Evolutionary conservation across 2,888 invertebrate species (phyloP).

Genomic region (Caenorhabditis parvicauda): DNA sequence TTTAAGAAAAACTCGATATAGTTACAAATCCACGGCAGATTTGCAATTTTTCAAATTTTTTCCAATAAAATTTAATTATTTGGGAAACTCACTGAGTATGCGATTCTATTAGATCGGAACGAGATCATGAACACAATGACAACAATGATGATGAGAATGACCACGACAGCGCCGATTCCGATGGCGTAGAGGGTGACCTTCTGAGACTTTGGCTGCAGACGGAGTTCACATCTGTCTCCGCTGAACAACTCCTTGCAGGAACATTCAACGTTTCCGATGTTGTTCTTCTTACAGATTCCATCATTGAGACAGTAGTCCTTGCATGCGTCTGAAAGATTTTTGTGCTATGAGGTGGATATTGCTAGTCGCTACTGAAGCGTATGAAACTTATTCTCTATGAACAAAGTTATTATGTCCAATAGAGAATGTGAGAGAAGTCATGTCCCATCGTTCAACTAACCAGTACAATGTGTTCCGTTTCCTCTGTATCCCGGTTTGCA

Average conservation of each 20-base stretch:
- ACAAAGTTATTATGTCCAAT: not conserved
- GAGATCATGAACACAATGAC: slow-evolving; percentile 60
- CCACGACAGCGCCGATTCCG: slow-evolving; percentile 41
- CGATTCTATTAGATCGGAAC: slow-evolving; percentile 50
- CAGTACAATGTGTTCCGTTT: slow-evolving; percentile 60
- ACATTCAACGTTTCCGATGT: slow-evolving; percentile 59
- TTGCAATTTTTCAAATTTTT: too few relatives aligned
- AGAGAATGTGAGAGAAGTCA: not conserved
- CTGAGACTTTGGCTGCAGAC: slow-evolving; percentile 44
- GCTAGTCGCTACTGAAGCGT: not conserved
- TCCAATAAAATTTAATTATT: too few relatives aligned
- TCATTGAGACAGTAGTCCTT: slow-evolving; percentile 61
- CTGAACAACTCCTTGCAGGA: slow-evolving; percentile 61
- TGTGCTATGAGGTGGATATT: too few relatives aligned
- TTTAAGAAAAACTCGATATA: too few relatives aligned
- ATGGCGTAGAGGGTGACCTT: slow-evolving; percentile 32
- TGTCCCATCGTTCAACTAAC: slow-evolving; percentile 25
- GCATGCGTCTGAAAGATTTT: slow-evolving; percentile 58
- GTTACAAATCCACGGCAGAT: too few relatives aligned
- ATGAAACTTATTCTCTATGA: not conserved
- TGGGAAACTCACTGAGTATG: too few relatives aligned
- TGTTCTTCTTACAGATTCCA: slow-evolving; percentile 61
- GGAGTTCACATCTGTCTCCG: slow-evolving; percentile 43
- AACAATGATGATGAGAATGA: slow-evolving; percentile 53
- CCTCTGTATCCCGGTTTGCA: slow-evolving; percentile 91